Evolutionary conservation across 2,113 vertebrate species (phyloP), one percentile per base, ranked within the genome.

Genomic region (Riparia riparia): DNA sequence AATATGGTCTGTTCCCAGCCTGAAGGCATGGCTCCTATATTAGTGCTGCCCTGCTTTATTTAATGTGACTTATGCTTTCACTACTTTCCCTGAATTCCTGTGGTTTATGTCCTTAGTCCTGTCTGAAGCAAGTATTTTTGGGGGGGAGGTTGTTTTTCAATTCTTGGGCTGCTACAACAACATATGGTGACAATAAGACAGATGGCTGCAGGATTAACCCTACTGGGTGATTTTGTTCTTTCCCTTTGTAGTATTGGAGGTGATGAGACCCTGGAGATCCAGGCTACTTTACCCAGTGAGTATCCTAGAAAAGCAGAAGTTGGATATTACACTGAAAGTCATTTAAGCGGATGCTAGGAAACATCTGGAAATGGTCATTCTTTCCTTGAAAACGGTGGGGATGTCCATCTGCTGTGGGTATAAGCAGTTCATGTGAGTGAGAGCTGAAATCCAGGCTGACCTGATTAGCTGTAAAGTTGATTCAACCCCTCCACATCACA

Each of bases 241-340:
- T 89, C 21, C 51, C 84, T 95, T 79, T 92, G 65, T 86, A 99
- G 99, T 95, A 98, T 98, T 24, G 99, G 99, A 92, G 99, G 99
- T 69, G 99, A 99, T 73, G 95, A 97, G 32, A 89, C 61, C 14
- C 95, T 99, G 81, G 98, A 99, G 49, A 98, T 91, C 12, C 98
- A 99, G 68, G 98, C 98, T 88, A 99, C 99, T 25, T 96, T 99
- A 87, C 98, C 99, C 26, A 99, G 99, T 99, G 96, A 99, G 99
- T 98, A 94, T 68, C 64, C 41, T 81, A 22, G 37, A 79, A 76
- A 96, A 51, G 41, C 4, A 13, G 28, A 83, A 66, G 29, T 28
- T 7, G 3, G 26, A 15, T 71, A 44, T 79, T 89, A 74, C 9
- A 58, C 85, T 57, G 41, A 25, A 68, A 89, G n/a, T 14, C 22